A percentile compares a stretch with the other conserved stretches of the same genome.
Conservation (phyloP, 2,113 vertebrate genomes). For the Daphoenositta chrysoptera region DNA sequence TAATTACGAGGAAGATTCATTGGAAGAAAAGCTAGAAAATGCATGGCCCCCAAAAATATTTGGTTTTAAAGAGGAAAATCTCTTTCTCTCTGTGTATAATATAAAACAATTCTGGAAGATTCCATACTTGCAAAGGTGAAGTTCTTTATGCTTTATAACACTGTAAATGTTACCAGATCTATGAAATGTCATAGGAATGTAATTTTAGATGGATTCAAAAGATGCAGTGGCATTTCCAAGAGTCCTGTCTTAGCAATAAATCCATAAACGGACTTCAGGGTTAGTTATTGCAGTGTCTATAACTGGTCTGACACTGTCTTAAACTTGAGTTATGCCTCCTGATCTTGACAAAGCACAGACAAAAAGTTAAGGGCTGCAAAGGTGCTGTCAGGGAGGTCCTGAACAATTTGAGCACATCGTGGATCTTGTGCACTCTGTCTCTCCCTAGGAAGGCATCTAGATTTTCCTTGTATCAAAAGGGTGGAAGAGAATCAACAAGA, state of each 20-base stretch:
- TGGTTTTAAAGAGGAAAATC: not conserved
- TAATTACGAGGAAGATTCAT: not conserved
- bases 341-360: not conserved
- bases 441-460: not conserved
- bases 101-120: not conserved
- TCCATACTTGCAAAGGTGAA: not conserved
- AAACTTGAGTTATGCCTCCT: not conserved
- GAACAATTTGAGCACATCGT: not conserved
- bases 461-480: not conserved
- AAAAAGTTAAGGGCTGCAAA: not conserved
- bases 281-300: not conserved
- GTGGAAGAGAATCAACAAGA: not conserved
- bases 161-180: conserved; percentile 3
- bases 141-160: not conserved
- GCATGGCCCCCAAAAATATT: not conserved
- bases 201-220: conserved; percentile 27
- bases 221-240: conserved; percentile 8
- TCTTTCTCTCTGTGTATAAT: not conserved
- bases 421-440: not conserved
- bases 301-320: not conserved
- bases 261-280: not conserved
- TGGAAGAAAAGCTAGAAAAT: not conserved
- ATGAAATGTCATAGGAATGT: not conserved
- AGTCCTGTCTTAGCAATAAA: not conserved
- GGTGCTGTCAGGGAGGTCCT: not conserved